These are phyloP conservation scores for Fragum sueziense DNA, from an alignment of 2,888 invertebrate species.

Conservation along the genomic window DNA sequence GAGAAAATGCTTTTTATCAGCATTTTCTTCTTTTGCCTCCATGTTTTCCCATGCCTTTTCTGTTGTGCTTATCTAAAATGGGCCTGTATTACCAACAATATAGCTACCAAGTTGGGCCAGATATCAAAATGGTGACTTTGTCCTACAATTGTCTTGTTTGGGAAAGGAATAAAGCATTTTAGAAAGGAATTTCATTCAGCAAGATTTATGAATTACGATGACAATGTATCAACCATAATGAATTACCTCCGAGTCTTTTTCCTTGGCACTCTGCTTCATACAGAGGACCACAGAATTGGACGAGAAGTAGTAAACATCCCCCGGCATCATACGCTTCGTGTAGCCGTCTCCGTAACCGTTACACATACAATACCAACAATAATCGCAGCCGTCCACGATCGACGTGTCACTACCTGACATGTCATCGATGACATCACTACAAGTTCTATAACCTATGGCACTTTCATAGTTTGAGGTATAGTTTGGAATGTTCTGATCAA, in stretches of 20 bases:
- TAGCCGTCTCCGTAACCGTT: conserved; percentile 34
- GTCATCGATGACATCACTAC: not conserved
- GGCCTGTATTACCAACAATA: too few relatives aligned
- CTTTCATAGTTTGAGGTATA: conserved; percentile 20
- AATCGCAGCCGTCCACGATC: conserved; percentile 35
- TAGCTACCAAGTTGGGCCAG: too few relatives aligned
- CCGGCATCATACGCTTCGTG: conserved; percentile 73
- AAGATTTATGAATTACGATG: too few relatives aligned
- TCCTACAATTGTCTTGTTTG: too few relatives aligned
- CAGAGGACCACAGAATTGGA: conserved; percentile 80
- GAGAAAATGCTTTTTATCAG: too few relatives aligned
- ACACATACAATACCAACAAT: conserved; percentile 50
- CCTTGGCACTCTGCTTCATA: conserved; percentile 68
- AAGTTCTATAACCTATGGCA: conserved; percentile 20
- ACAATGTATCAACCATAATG: too few relatives aligned
- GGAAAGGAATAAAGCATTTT: not conserved
- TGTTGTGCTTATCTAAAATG: too few relatives aligned
- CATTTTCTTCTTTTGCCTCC: too few relatives aligned
- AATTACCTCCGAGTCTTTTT: conserved; percentile 2
- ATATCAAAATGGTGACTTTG: too few relatives aligned
- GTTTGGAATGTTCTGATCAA: not conserved
- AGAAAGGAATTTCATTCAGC: too few relatives aligned
- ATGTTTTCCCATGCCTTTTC: too few relatives aligned
- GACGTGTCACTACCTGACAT: not conserved
- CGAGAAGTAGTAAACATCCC: conserved; percentile 79